Evolutionary conservation across 2,888 invertebrate genomes (phyloP).

Genomic region (Drosophila meridionalis): DNA sequence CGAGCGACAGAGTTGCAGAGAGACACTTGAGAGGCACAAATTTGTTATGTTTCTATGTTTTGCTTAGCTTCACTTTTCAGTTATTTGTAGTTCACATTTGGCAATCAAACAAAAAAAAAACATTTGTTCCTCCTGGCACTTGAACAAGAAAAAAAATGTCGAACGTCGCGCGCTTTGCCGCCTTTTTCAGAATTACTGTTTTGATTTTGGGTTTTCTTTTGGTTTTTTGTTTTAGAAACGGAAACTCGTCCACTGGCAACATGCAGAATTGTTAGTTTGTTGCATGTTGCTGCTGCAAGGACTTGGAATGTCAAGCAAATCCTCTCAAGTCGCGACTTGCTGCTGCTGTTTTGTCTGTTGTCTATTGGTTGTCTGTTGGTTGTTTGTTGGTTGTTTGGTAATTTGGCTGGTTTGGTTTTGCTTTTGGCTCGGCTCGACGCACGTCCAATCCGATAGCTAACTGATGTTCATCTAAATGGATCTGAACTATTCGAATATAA

Average conservation of each 20-base stretch:
- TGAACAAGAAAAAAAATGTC: constrained; percentile 56
- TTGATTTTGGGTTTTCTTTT: not conserved
- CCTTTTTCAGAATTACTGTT: not conserved
- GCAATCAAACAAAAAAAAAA: constrained; percentile 41
- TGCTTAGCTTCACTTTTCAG: constrained; percentile 42
- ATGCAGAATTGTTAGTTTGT: constrained; percentile 3
- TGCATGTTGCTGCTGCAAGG: constrained; percentile 22
- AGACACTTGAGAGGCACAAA: constrained; percentile 3
- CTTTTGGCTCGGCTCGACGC: constrained; percentile 58
- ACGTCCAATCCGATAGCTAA: constrained; percentile 85
- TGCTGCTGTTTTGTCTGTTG: constrained; percentile 22
- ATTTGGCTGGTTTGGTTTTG: constrained; percentile 31
- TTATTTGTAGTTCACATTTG: constrained; percentile 24
- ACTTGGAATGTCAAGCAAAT: constrained; percentile 5
- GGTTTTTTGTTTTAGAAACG: constrained; percentile 10
- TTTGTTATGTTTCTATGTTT: constrained; percentile 5
- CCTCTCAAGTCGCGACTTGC: not conserved
- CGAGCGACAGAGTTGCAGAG: not conserved
- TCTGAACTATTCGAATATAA: constrained; percentile 84
- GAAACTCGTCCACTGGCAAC: constrained; percentile 12
- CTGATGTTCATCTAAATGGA: constrained; percentile 85
- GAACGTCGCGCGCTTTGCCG: constrained; percentile 15
- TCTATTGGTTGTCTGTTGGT: constrained; percentile 20
- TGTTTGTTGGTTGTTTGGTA: constrained; percentile 41
- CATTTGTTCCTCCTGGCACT: constrained; percentile 50